phyloP scores from a whole-genome alignment of 2,888 invertebrate genomes.

The Myathropa florea region DNA sequence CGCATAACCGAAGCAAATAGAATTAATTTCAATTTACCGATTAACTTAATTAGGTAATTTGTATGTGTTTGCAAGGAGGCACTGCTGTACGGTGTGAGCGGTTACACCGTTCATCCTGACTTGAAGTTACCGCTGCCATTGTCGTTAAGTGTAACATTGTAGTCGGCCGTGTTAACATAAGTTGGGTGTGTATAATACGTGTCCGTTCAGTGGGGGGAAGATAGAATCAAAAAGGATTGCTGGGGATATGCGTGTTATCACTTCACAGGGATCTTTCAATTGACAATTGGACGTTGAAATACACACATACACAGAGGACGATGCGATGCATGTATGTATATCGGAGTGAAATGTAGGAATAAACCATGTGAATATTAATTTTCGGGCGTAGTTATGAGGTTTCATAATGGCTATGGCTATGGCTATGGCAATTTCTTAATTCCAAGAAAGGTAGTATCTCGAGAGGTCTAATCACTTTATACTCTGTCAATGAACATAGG shows the following conservation, averaged over 20 bases:
- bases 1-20: constrained; percentile 52
- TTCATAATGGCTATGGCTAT: not conserved
- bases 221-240: constrained; percentile 26
- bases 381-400: not conserved
- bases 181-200: constrained; percentile 35
- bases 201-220: constrained; percentile 24
- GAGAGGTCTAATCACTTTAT: not conserved
- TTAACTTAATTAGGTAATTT: constrained; percentile 67
- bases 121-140: constrained; percentile 5
- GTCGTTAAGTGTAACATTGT: constrained; percentile 49
- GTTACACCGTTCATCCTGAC: constrained; percentile 24
- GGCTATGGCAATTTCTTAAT: constrained; percentile 9
- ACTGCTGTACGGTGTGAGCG: constrained; percentile 16
- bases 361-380: constrained; percentile 56
- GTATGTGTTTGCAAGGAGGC: constrained; percentile 46
- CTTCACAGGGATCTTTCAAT: constrained; percentile 53
- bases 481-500: not conserved
- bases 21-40: constrained; percentile 66
- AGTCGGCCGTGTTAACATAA: constrained; percentile 55
- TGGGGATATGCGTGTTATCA: constrained; percentile 46
- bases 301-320: not conserved
- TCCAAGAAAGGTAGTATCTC: not conserved
- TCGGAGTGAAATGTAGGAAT: not conserved
- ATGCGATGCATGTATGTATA: not conserved
- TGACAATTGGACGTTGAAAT: constrained; percentile 31